Evolutionary conservation across 2,113 vertebrate genomes (phyloP), one percentile per base, ranked within the genome.

Genomic region (Theristicus caerulescens): DNA sequence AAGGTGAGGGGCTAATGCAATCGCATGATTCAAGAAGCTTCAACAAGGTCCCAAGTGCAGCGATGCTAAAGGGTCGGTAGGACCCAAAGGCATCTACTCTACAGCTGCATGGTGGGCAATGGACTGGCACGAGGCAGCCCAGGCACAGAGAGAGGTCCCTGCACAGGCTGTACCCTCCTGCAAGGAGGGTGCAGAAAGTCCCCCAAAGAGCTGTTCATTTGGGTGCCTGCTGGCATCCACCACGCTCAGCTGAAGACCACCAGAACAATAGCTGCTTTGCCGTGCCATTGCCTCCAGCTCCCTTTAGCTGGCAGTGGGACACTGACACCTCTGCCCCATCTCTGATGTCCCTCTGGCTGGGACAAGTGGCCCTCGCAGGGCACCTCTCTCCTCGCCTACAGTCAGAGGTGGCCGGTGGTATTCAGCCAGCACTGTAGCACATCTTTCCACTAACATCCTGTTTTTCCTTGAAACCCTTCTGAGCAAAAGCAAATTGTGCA

Each of bases 91-190:
- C 17, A 59, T 22, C 65, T 32, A 55, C 40, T 51, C 27, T 12
- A 27, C 55, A 70, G 36, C 49, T 44, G 13, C 21, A 13, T 1
- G 0, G 19, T 32, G 62, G 42, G 29, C 1, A 3, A n/a, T 16
- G 67, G 44, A 47, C 11, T 8, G 36, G 59, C 34, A 31, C 0
- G 0, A 46, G 54, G 71, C 54, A 83, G 66, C 42, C 21, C 42
- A 29, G 42, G 49, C 44, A 70, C 61, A 52, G 42, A 22, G 9
- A 40, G 29, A 24, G 32, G 54, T 51, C 44, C 42, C 66, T 29
- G 44, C 25, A 9, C 18, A 40, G 70, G 38, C 57, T 66, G 36
- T 18, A n/a, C 18, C 47, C 46, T 82, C 20, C 10, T n/a, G 36
- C 25, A 62, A 34, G 26, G 57, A 38, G 22, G 18, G 20, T 25